Evolutionary conservation across 2,888 invertebrate species (phyloP), one percentile per base, ranked within the genome.

Genomic region (Plebejus anna): DNA sequence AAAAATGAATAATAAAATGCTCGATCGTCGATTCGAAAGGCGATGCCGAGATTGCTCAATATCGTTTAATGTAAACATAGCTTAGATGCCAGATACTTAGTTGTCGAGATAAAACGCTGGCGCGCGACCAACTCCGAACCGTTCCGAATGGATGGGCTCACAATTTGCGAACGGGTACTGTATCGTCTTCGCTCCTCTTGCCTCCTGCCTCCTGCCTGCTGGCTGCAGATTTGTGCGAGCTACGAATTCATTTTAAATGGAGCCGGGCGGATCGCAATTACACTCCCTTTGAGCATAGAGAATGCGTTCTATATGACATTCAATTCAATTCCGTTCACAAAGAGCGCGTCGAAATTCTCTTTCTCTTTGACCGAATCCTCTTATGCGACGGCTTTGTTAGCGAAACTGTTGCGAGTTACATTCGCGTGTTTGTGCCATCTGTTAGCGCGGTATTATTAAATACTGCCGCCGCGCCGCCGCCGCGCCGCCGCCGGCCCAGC

Each of bases 21-120:
- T 11, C 61, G 55, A 73, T 73, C 32, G 55, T 51, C 47, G 84
- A 89, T 90, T 87, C 86, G 89, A 88, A 88, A 88, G 73, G 73
- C 73, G 32, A 88, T 87, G 81, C 82, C 86, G 85, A 86, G 84
- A 88, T 88, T 90, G 89, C 89, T 90, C 88, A 88, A 88, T 90
- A 89, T 89, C 88, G 88, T 92, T 91, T 89, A 90, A 90, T 88
- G 85, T 89, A 90, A 90, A 92, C 90, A 90, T 90, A 89, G 89
- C 89, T 90, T 86, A 86, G 87, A 91, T 89, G 90, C 91, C 92
- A 92, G 92, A 92, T 89, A 51, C 73, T 73, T 36, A 91, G 88
- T 90, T 91, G 82, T 87, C 85, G 86, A 88, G 84, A 91, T 92
- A 92, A 90, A 93, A 91, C 91, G 87, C 89, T 94, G 94, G 94